Base-by-base conservation (phyloP, 35 echinoderm and acorn worm species). In the Heliocidaris tuberculata region DNA sequence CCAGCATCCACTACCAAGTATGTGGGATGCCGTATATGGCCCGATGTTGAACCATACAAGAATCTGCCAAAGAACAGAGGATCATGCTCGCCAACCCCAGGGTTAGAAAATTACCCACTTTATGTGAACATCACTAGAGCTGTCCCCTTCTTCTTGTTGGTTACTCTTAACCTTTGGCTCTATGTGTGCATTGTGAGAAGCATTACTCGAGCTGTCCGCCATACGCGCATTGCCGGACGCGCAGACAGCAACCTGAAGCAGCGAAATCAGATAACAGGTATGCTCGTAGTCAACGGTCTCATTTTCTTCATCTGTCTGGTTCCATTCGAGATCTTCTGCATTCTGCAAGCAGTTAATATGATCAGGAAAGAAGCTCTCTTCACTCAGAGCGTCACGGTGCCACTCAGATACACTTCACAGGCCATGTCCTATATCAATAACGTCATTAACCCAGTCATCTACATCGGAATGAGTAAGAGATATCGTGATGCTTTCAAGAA, bases 401-500 rank as follows among this genome's bases (percentile, higher is more conserved):
- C 88, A n/a, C 94, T 92, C 11, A 21, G 86, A 65, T 32, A 42
- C 19, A 29, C 31, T 24, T 7, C 88, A 19, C 88, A 90, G 47
- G 31, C 94, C n/a, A 19, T 97, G 86, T 50, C 90, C n/a, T 97
- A 97, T 88, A 21, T 97, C n/a, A 97, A 97, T 56, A 93, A 88
- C 24, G 95, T 95, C 32, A 86, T 97, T 19, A 97, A 97, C 59
- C 95, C 96, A 5, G 54, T 97, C 30, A 88, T 97, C 3, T 97
- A 97, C 49, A 94, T 93, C 48, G 48, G 87, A 32, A 90, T 94
- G 71, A 97, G 96, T 88, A 89, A 59, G 47, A 60, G 71, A 32
- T 97, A 97, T 52, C 95, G 96, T 2, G 35, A 42, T 42, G 35
- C 35, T 42, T 42, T 42, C 3, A 42, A 42, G 35, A 42, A 42